Evolutionary conservation across 2,888 invertebrate species (phyloP), one percentile per base, ranked within the genome.

Genomic region (Carcina quercana): DNA sequence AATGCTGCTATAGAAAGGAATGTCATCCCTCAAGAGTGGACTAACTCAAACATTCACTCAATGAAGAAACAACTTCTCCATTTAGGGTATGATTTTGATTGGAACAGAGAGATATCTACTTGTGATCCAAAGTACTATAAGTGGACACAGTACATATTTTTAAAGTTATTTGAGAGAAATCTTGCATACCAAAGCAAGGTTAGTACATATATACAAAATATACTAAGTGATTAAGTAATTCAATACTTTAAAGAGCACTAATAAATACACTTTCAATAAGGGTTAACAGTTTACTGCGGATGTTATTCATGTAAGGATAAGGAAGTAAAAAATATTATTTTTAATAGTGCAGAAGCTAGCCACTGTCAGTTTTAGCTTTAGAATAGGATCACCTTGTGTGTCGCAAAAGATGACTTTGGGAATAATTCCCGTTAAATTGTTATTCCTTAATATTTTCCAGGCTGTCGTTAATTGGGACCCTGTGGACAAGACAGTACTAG

Each of bases 401-500:
- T n/a, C n/a, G n/a, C n/a, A n/a, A n/a, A n/a, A n/a, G n/a, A n/a
- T n/a, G n/a, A n/a, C n/a, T n/a, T n/a, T n/a, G n/a, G n/a, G n/a
- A n/a, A n/a, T n/a, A n/a, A n/a, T n/a, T n/a, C n/a, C n/a, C n/a
- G n/a, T n/a, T n/a, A n/a, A n/a, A n/a, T n/a, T n/a, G n/a, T n/a
- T n/a, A n/a, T 17, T 5, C 17, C 17, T 17, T 5, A 5, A 5
- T 17, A 17, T 22, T 39, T 69, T 74, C 20, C 45, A 93, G 90
- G 92, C 95, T 7, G 79, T 89, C 42, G 98, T 98, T 0, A 98
- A 98, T 78, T 99, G 99, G 99, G 99, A 99, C 85, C 99, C 99
- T 2, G 86, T 98, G 0, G 99, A 99, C 76, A 82, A 94, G 71
- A 99, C 99, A 2, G 99, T 99, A 1, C 74, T 99, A 42, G 99